Base-by-base conservation (phyloP, 2,113 vertebrate species). In the Ardeotis arabs region DNA sequence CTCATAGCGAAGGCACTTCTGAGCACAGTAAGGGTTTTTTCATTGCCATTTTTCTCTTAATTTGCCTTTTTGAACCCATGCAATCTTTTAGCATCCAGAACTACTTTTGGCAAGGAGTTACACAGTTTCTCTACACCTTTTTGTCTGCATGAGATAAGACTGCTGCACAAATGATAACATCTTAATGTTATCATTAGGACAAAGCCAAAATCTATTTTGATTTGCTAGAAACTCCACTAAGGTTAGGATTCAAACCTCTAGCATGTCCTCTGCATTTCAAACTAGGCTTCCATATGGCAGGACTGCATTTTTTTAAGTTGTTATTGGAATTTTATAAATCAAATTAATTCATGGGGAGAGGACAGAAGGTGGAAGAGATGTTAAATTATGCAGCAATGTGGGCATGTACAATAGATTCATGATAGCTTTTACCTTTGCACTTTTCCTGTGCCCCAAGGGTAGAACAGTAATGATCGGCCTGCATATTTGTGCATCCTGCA, bases 21-120 rank as follows among this genome's bases (percentile, higher is more conserved):
- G 10, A 93, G 13, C 9, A 31, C 7, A 6, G 35, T 13, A 62
- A 0, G 2, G 3, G 0, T 0, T 14, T 75, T 62, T 88, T 64
- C 11, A 9, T 18, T 84, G 31, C 15, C 44, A 23, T 60, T 66
- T 10, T 70, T 74, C n/a, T 84, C 35, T 37, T 69, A n/a, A 70
- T 74, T 74, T 87, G 41, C 5, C 44, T 87, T 82, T 89, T 84
- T 31, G 12, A 82, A 47, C 7, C 1, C 21, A 49, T 27, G 17
- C 4, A 52, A 9, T 56, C 7, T 82, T 86, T 84, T 68, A 85
- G 35, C 25, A 75, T 8, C 6, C 10, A 75, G 14, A 75, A 47
- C 18, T 24, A n/a, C 5, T 89, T 91, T 55, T 39, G 33, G 63
- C 10, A 69, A 49, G 15, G 5, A 1, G 0, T 27, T 89, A 52